These are phyloP conservation scores for Typhlichthys eigenmanni DNA, from an alignment of 2,797 vertebrate genomes.

Conservation along the genomic window DNA sequence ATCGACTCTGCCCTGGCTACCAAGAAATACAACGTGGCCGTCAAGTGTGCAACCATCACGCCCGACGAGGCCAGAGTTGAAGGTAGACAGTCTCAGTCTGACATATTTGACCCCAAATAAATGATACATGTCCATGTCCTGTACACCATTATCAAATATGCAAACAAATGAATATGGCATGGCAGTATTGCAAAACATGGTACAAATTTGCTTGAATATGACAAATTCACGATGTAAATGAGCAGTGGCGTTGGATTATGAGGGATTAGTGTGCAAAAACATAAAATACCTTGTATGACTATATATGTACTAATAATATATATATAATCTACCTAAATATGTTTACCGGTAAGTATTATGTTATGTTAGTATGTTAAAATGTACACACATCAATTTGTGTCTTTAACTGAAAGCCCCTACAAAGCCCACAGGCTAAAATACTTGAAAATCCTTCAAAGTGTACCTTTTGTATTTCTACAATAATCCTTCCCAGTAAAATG, in stretches of 20 bases:
- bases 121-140: no score
- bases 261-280: no score
- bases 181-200: neutral
- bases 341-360: neutral
- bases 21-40: constrained; percentile 88
- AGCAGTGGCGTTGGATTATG: no score
- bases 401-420: no score
- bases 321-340: neutral
- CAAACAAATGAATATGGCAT: neutral
- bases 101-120: no score
- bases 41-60: constrained; percentile 97
- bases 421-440: no score
- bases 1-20: constrained; percentile 93
- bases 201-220: neutral
- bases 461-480: neutral
- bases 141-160: neutral
- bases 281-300: no score
- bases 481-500: neutral
- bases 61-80: constrained; percentile 91
- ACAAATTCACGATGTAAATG: no score
- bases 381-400: no score
- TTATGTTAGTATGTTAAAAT: neutral
- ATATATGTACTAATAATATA: neutral
- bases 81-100: constrained; percentile 68
- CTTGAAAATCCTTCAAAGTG: no score